Evolutionary conservation across 2,888 invertebrate species (phyloP).

Genomic region (Meloe dianella): DNA sequence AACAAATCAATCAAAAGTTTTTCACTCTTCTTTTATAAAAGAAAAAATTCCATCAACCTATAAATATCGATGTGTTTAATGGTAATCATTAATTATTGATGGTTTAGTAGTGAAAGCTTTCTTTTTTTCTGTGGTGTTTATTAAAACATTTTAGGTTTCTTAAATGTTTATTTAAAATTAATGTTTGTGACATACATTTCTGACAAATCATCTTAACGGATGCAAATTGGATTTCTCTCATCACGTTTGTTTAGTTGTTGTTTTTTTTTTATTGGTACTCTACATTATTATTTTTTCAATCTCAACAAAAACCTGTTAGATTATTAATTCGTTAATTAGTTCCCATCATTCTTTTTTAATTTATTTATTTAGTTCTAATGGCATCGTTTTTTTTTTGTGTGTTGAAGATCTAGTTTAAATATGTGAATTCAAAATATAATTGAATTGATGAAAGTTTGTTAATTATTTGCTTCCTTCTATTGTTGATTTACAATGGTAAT

Average conservation of each 20-base stretch:
- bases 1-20: not conserved
- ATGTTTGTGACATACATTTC: not conserved
- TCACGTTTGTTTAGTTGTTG: not conserved
- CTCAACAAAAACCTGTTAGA: not conserved
- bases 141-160: no score
- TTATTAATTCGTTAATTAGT: constrained; percentile 2
- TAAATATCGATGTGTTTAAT: no score
- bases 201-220: not conserved
- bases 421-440: not conserved
- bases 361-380: not conserved
- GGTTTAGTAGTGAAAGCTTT: not conserved
- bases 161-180: no score
- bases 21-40: not conserved
- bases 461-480: not conserved
- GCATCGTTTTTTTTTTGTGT: not conserved
- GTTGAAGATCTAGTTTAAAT: not conserved
- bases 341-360: not conserved
- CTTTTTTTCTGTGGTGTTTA: not conserved
- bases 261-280: not conserved
- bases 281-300: not conserved
- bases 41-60: no score
- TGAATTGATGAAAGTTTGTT: not conserved
- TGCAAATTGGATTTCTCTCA: constrained; percentile 4
- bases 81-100: not conserved
- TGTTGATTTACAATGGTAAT: not conserved